phyloP scores from a whole-genome alignment of 2,113 vertebrate species.

The Callipepla californica region DNA sequence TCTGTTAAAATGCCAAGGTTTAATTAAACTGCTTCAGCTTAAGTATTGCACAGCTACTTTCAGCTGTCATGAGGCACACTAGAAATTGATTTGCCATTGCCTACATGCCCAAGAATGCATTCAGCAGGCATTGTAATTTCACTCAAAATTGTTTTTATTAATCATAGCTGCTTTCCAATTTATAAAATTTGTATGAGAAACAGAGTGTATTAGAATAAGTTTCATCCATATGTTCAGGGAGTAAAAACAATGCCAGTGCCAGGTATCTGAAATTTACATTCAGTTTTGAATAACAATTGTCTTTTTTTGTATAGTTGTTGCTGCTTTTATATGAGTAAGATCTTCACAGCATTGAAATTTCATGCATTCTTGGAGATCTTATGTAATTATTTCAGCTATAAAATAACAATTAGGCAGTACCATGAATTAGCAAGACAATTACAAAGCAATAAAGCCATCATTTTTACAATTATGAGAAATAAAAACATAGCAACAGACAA shows the following conservation, averaged over 20 bases:
- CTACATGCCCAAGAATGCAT: conserved; percentile 36
- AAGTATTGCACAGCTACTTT: conserved; percentile 55
- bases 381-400: background rate
- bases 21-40: conserved; percentile 70
- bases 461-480: background rate
- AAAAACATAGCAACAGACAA: background rate
- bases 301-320: background rate
- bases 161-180: conserved; percentile 11
- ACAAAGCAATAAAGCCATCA: background rate
- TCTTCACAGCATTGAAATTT: background rate
- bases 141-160: conserved; percentile 55
- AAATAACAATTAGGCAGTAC: background rate
- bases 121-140: conserved; percentile 41
- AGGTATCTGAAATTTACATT: conserved; percentile 12
- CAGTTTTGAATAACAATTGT: background rate
- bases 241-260: background rate
- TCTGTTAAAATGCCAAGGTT: conserved; percentile 69
- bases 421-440: background rate
- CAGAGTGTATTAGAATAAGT: conserved; percentile 11
- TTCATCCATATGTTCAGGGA: conserved; percentile 13
- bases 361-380: background rate
- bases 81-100: conserved; percentile 62
- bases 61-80: conserved; percentile 46
- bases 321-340: background rate
- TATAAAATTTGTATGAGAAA: conserved; percentile 39